Evolutionary conservation across 2,113 vertebrate genomes (phyloP).

Genomic region (Mesocricetus auratus): DNA sequence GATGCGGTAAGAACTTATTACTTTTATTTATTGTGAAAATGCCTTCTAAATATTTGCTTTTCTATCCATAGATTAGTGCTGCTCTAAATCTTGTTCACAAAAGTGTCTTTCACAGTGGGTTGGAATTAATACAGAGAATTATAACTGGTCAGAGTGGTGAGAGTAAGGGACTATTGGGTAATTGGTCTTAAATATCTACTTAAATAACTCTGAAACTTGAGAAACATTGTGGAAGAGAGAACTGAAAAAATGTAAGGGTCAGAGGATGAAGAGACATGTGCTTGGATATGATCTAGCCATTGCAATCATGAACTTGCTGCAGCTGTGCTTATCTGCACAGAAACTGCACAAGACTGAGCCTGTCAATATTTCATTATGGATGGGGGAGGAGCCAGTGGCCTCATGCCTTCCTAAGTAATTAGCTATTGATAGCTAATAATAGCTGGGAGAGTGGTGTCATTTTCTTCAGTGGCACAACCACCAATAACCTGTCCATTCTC

Average conservation of each 20-base stretch:
- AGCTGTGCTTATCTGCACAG: neutral
- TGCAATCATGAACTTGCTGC: neutral
- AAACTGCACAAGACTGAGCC: neutral
- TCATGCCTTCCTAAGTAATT: neutral
- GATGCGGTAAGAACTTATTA: no score
- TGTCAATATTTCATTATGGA: neutral
- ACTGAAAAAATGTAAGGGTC: neutral
- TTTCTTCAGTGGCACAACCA: neutral
- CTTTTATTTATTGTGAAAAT: neutral
- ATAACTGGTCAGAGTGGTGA: neutral
- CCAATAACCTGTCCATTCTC: neutral
- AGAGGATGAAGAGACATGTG: neutral
- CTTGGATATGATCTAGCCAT: neutral
- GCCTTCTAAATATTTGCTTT: neutral
- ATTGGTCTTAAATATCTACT: neutral
- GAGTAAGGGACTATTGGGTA: neutral
- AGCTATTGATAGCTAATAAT: neutral
- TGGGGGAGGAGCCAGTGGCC: neutral
- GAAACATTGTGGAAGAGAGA: neutral
- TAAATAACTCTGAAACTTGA: neutral
- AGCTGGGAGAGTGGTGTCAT: neutral
- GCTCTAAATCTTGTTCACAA: neutral
- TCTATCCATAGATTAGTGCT: neutral
- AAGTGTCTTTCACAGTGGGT: neutral
- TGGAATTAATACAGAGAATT: neutral